Percentiles rank a stretch among this genome's conserved stretches.
Conservation (phyloP, 2,888 invertebrate species). For the Charanyca ferruginea region DNA sequence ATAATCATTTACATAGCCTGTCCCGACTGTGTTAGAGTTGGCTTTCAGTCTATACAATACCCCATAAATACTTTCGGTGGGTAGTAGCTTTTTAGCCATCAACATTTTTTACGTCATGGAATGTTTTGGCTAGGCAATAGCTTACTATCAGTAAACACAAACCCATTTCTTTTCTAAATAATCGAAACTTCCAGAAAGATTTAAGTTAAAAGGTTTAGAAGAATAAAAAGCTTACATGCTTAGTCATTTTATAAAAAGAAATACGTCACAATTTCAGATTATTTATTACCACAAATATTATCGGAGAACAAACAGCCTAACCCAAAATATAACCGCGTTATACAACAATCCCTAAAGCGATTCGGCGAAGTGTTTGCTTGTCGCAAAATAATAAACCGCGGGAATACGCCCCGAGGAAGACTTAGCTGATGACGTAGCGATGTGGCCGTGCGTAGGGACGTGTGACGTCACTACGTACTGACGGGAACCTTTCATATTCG, state of each 20-base stretch:
- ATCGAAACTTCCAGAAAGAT: not conserved
- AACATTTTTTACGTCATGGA: too few species aligned
- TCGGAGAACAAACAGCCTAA: conserved; percentile 38
- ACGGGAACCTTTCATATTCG: not conserved
- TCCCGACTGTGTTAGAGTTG: too few species aligned
- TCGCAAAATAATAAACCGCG: conserved; percentile 51
- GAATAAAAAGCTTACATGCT: not conserved
- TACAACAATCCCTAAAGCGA: conserved; percentile 50
- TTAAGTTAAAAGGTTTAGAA: conserved; percentile 3
- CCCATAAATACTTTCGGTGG: too few species aligned
- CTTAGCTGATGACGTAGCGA: conserved; percentile 55
- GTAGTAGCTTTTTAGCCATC: too few species aligned
- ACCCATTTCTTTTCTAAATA: not conserved
- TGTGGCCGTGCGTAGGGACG: not conserved
- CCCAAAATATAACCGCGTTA: conserved; percentile 35
- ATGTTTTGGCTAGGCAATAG: not conserved
- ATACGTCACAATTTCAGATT: conserved; percentile 15
- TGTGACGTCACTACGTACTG: conserved; percentile 18
- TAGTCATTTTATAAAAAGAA: conserved; percentile 25
- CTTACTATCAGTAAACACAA: not conserved
- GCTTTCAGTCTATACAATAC: too few species aligned
- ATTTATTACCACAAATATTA: conserved; percentile 33
- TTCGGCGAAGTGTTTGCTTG: conserved; percentile 51
- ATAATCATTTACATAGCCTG: too few species aligned
- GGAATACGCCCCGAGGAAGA: conserved; percentile 27